Evolutionary conservation across 2,113 vertebrate genomes (phyloP).

Genomic region (Myiagra hebetior): DNA sequence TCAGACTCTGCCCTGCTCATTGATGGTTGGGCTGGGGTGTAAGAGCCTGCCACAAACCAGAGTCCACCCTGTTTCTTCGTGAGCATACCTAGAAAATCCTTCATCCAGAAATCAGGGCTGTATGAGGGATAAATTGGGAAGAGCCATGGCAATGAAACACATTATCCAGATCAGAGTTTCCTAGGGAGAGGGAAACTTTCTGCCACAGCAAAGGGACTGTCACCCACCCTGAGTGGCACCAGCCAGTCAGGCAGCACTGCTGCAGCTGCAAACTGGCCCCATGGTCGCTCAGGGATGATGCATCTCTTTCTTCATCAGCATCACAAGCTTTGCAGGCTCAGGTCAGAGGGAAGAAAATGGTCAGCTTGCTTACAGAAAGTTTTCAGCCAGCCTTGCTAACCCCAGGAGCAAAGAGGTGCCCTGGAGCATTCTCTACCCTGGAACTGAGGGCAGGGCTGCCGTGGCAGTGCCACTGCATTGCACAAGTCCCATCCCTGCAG

Average conservation of each 20-base stretch:
- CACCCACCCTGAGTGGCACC: background rate
- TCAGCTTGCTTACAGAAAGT: accelerated
- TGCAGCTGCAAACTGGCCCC: background rate
- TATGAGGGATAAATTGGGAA: background rate
- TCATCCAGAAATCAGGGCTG: background rate
- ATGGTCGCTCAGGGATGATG: background rate
- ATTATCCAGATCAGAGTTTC: background rate
- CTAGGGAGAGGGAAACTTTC: background rate
- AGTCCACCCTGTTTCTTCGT: background rate
- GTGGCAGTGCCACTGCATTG: background rate
- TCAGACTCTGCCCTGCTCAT: background rate
- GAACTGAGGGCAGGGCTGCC: background rate
- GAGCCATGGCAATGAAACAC: accelerated
- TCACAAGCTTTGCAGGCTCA: background rate
- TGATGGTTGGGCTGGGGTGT: background rate
- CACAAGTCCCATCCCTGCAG: background rate
- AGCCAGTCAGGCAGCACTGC: background rate
- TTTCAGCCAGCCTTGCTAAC: background rate
- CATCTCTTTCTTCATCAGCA: background rate
- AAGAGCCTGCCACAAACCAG: background rate
- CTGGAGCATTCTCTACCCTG: background rate
- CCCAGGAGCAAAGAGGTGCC: background rate
- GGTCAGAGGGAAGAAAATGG: background rate
- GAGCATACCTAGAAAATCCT: background rate
- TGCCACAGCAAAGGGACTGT: background rate